Evolutionary conservation across 2,888 invertebrate species (phyloP), one percentile per base, ranked within the genome.

Genomic region (Dastarcus helophoroides): DNA sequence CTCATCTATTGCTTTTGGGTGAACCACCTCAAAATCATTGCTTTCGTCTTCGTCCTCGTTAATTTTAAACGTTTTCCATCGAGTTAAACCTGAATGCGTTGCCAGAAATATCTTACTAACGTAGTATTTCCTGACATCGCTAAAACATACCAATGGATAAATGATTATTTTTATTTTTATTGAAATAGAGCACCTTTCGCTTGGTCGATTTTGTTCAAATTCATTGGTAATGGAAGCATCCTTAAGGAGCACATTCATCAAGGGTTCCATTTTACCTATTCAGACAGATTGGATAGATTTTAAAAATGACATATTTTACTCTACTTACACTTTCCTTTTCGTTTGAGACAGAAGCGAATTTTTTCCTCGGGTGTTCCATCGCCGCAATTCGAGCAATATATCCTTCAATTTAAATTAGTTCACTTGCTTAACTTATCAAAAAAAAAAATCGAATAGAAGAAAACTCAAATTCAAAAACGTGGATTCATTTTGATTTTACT

Each of bases 1-100:
- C 57, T 90, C 88, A 54, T 90, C 88, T 27, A 83, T 84, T 2
- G 88, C 76, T 23, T 73, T 68, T 3, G 76, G 75, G 57, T 80
- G 21, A 9, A 35, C 22, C 7, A 40, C 37, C 25, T 46, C 47
- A 25, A 47, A 71, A 68, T 45, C 47, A 19, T 47, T 39, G 3
- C 44, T 40, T 22, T 46, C 47, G 35, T 51, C 48, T 3, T 35
- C 42, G 14, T 43, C 38, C 4, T 39, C 39, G 29, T 36, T 31
- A n/a, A 39, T 40, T 16, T 44, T 41, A 28, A 50, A 48, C 3
- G 38, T 45, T 50, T 81, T 79, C 86, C 88, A 90, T 36, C 90
- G 67, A 0, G 88, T 86, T 4, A 91, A 66, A 0, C 91, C 91
- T 47, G 85, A 85, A 54, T 85, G 80, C 0, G 91, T 91, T 21